phyloP scores from a whole-genome alignment of 1,140 invertebrate genomes.

The Charaxes varanes region DNA sequence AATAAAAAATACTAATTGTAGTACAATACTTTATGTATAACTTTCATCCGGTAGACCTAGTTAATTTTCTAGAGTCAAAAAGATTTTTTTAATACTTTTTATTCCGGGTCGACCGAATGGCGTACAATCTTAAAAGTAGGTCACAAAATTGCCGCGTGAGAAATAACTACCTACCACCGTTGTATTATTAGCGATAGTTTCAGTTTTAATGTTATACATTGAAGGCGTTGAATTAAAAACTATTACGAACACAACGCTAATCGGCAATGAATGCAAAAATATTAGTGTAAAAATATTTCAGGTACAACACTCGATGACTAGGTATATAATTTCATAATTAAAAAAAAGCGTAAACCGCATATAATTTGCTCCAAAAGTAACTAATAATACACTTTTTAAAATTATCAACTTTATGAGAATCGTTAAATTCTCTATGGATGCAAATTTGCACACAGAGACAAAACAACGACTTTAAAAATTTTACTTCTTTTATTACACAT shows the following conservation, averaged over 20 bases:
- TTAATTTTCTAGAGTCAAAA: too few species aligned
- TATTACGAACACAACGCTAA: background rate
- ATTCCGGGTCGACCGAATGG: background rate
- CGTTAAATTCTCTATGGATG: too few species aligned
- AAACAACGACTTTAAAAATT: too few species aligned
- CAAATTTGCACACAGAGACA: background rate
- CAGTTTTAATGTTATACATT: background rate
- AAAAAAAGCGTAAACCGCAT: background rate
- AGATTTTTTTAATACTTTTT: background rate
- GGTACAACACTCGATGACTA: too few species aligned
- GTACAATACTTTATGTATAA: too few species aligned
- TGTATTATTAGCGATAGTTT: background rate
- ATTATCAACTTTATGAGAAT: too few species aligned
- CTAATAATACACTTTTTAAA: too few species aligned
- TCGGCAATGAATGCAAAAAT: background rate
- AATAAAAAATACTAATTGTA: too few species aligned
- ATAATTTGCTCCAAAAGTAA: background rate
- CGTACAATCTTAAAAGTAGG: background rate
- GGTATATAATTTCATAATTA: background rate
- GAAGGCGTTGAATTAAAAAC: background rate
- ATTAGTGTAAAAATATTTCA: background rate
- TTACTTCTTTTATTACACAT: too few species aligned
- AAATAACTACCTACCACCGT: background rate
- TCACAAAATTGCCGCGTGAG: background rate
- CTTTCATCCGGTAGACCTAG: too few species aligned